These are phyloP conservation scores for Syngnathus acus DNA, from an alignment of 2,797 vertebrate genomes.

Conservation along the genomic window DNA sequence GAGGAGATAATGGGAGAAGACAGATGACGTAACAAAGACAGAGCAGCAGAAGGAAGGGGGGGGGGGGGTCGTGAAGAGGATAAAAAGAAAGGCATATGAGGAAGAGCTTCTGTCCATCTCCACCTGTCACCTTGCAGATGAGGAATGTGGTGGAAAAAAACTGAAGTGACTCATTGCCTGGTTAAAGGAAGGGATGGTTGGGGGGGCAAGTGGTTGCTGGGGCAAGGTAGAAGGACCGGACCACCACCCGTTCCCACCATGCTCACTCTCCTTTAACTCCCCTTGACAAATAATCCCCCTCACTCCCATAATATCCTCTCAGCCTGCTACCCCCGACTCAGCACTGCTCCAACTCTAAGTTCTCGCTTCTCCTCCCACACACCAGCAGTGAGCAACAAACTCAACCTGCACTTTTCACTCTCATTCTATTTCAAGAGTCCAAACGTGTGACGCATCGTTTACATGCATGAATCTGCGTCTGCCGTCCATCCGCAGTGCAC, in stretches of 20 bases:
- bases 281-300: slow-evolving; percentile 42
- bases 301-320: slow-evolving; percentile 57
- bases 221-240: slow-evolving; percentile 68
- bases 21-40: slow-evolving; percentile 77
- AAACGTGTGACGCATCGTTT: too few species aligned
- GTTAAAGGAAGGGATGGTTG: slow-evolving; percentile 32
- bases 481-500: slow-evolving; percentile 7
- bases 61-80: slow-evolving; percentile 28
- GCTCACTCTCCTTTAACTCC: slow-evolving; percentile 36
- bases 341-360: slow-evolving; percentile 55
- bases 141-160: slow-evolving; percentile 43
- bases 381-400: slow-evolving; percentile 59
- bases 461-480: neutral
- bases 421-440: neutral
- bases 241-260: slow-evolving; percentile 36
- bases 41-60: slow-evolving; percentile 46
- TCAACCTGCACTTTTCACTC: slow-evolving; percentile 42
- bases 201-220: slow-evolving; percentile 56
- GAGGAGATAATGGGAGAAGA: slow-evolving; percentile 61
- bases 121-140: slow-evolving; percentile 19
- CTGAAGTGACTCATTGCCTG: slow-evolving; percentile 48
- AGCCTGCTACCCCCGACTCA: slow-evolving; percentile 65
- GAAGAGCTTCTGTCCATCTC: slow-evolving; percentile 18
- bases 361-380: slow-evolving; percentile 66
- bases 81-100: slow-evolving; percentile 28